A percentile compares a stretch with the other conserved stretches of the same genome.
Evolutionary conservation across 2,797 vertebrate species (phyloP).

Genomic region (Triplophysa bombifrons): DNA sequence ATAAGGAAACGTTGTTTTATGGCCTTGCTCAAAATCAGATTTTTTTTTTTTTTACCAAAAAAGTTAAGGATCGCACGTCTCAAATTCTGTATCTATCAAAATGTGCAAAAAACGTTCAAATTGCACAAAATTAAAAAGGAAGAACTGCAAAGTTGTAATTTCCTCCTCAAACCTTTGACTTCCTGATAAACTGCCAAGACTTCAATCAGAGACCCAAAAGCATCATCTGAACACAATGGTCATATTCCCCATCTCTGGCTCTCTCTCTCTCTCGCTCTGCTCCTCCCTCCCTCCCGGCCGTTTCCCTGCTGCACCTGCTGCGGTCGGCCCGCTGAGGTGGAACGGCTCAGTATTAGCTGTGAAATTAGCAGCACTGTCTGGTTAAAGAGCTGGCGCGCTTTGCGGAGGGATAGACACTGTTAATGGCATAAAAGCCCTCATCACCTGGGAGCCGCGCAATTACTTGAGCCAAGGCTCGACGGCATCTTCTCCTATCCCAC

Average conservation of each 20-base stretch:
- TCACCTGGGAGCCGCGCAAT: conserved; percentile 75
- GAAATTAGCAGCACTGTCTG: conserved; percentile 95
- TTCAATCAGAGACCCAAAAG: conserved; percentile 76
- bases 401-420: conserved; percentile 73
- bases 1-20: no score
- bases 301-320: conserved; percentile 86
- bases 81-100: neutral
- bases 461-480: conserved; percentile 70
- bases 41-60: no score
- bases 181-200: conserved; percentile 73
- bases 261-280: conserved; percentile 72
- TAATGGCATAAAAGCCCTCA: conserved; percentile 83
- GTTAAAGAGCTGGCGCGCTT: conserved; percentile 90
- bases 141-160: conserved; percentile 7
- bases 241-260: conserved; percentile 80
- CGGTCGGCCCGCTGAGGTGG: conserved; percentile 81
- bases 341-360: conserved; percentile 95
- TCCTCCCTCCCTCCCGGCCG: conserved; percentile 70
- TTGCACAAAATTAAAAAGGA: no score
- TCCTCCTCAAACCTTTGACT: conserved; percentile 54
- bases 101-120: no score
- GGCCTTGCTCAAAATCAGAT: no score
- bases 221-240: conserved; percentile 78
- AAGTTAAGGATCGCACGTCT: no score
- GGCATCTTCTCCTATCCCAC: conserved; percentile 51